These are phyloP conservation scores for Grammomys dolichurus DNA, from an alignment of 2,113 vertebrate genomes.

Conservation along the genomic window DNA sequence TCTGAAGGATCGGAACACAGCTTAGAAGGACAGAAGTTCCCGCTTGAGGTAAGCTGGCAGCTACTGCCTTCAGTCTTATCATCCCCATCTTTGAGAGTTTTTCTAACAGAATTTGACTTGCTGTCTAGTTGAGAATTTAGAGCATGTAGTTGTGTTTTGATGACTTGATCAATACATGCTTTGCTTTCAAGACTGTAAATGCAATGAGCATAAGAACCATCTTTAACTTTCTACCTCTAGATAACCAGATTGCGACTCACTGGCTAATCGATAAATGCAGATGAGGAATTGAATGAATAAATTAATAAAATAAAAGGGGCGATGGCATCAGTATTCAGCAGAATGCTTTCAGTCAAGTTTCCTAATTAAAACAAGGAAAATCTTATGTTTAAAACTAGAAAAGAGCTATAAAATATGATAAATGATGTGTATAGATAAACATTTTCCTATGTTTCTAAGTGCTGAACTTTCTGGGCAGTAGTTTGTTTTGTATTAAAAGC, in stretches of 20 bases:
- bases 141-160: conserved; percentile 1
- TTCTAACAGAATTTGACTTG: background rate
- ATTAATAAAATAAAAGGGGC: background rate
- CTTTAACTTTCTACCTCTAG: background rate
- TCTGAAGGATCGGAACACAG: conserved; percentile 97
- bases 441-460: background rate
- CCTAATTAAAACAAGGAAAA: background rate
- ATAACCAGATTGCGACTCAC: background rate
- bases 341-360: background rate
- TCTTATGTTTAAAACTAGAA: conserved; percentile 12
- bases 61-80: background rate
- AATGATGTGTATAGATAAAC: background rate
- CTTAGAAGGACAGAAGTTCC: conserved; percentile 95
- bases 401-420: conserved; percentile 25
- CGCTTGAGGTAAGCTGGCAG: conserved; percentile 92
- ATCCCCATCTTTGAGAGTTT: conserved; percentile 32
- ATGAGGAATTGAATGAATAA: background rate
- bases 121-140: background rate
- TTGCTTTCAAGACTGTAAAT: conserved; percentile 21
- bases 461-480: background rate
- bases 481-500: conserved; percentile 1
- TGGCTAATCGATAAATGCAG: background rate
- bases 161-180: conserved; percentile 6
- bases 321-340: background rate
- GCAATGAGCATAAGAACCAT: background rate